These are phyloP conservation scores for Pseudochromis fuscus DNA, from an alignment of 2,797 vertebrate genomes.

Conservation along the genomic window DNA sequence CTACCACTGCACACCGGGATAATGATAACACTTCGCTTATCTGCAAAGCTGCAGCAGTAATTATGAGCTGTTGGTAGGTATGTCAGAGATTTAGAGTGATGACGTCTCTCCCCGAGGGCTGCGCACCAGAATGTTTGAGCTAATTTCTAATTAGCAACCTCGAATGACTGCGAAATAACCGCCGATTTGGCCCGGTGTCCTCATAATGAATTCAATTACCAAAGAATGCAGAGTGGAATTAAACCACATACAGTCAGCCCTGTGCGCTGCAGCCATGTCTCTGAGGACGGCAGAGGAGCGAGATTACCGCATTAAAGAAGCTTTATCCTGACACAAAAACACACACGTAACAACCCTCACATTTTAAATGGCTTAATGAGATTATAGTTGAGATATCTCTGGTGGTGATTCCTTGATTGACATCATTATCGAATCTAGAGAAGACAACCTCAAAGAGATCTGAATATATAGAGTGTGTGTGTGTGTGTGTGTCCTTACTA, in stretches of 20 bases:
- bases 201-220: slow-evolving; percentile 76
- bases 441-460: neutral
- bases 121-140: slow-evolving; percentile 54
- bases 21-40: slow-evolving; percentile 31
- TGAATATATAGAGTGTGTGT: too few relatives aligned
- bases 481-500: too few relatives aligned
- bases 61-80: slow-evolving; percentile 61
- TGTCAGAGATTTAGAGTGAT: slow-evolving; percentile 55
- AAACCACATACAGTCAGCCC: slow-evolving; percentile 51
- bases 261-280: slow-evolving; percentile 28
- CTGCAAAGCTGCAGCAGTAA: slow-evolving; percentile 47
- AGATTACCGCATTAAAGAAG: slow-evolving; percentile 40
- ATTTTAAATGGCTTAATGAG: slow-evolving; percentile 8
- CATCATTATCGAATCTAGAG: neutral
- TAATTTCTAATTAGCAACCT: slow-evolving; percentile 79
- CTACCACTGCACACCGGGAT: neutral
- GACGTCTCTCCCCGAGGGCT: slow-evolving; percentile 39
- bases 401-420: neutral
- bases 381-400: neutral
- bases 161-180: slow-evolving; percentile 68
- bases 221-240: slow-evolving; percentile 61
- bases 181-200: slow-evolving; percentile 67
- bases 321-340: slow-evolving; percentile 19
- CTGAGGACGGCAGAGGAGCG: slow-evolving; percentile 24
- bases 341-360: neutral